Evolutionary conservation across 2,113 vertebrate genomes (phyloP), one percentile per base, ranked within the genome.

Genomic region (Scortum barcoo): DNA sequence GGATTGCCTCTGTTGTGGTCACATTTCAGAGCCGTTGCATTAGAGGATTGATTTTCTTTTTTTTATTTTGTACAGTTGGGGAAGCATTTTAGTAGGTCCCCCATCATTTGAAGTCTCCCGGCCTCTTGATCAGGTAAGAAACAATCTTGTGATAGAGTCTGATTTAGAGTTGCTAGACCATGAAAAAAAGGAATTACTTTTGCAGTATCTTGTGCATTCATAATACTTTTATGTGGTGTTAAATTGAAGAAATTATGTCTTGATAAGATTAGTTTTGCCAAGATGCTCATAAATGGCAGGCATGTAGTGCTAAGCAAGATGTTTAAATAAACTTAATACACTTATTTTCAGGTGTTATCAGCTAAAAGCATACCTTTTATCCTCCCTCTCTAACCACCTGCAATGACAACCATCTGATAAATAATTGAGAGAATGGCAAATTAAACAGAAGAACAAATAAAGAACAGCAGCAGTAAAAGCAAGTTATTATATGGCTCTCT

Each of bases 1-100:
- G 28, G 51, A 57, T 38, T 74, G 20, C 17, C 10, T 57, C n/a
- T 71, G 58, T 65, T 58, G 50, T 70, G 66, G 38, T 69, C 51
- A 36, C 36, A 57, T 58, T 67, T 81, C 42, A 60, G 42, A 51
- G 33, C 40, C 70, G 22, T 36, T 61, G 20, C 11, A 30, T 48
- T 24, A 42, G 20, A 56, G 40, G 30, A n/a, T 20, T 67, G 22
- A 30, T 40, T 81, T 50, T 61, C 33, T 51, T 2, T 46, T 12
- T 12, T 2, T 51, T 50, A n/a, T 36, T 66, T 66, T 51, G 6
- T 58, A 22, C 6, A 36, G 12, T 3, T 62, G 2, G 26, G 19
- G 16, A 73, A 36, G 51, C 48, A 19, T 66, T 48, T 56, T 48
- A 53, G 28, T 28, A 56, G 57, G n/a, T n/a, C 33, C 24, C 8